These are phyloP conservation scores for Crocidura indochinensis DNA, from an alignment of 2,797 vertebrate genomes.

Conservation along the genomic window DNA sequence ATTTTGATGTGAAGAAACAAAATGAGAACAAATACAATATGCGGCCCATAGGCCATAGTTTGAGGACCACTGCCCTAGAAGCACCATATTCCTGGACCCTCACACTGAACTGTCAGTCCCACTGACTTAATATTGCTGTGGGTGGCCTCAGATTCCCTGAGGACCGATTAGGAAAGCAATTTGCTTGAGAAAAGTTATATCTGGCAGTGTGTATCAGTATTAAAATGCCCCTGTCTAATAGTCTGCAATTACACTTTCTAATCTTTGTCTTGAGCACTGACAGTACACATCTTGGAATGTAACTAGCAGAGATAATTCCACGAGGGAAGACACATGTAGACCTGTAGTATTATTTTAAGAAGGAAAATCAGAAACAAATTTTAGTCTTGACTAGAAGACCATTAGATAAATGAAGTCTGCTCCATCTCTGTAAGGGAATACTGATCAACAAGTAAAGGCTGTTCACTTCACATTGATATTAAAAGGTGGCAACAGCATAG, in stretches of 20 bases:
- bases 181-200: too few species aligned
- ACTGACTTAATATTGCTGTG: too few species aligned
- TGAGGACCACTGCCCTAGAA: too few species aligned
- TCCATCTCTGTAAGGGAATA: too few species aligned
- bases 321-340: neutral
- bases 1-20: too few species aligned
- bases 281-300: constrained; percentile 29
- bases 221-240: neutral
- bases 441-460: neutral
- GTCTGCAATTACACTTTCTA: constrained; percentile 11
- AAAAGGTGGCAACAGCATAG: neutral
- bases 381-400: too few species aligned
- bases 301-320: neutral
- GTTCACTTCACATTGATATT: neutral
- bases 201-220: neutral
- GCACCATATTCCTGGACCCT: too few species aligned
- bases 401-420: neutral
- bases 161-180: too few species aligned
- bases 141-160: too few species aligned
- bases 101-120: too few species aligned
- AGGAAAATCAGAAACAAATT: neutral
- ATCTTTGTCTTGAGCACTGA: constrained; percentile 25
- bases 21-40: too few species aligned
- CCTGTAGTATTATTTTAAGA: neutral
- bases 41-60: too few species aligned